phyloP scores from a whole-genome alignment of 2,113 vertebrate species.

The Lepus americanus region DNA sequence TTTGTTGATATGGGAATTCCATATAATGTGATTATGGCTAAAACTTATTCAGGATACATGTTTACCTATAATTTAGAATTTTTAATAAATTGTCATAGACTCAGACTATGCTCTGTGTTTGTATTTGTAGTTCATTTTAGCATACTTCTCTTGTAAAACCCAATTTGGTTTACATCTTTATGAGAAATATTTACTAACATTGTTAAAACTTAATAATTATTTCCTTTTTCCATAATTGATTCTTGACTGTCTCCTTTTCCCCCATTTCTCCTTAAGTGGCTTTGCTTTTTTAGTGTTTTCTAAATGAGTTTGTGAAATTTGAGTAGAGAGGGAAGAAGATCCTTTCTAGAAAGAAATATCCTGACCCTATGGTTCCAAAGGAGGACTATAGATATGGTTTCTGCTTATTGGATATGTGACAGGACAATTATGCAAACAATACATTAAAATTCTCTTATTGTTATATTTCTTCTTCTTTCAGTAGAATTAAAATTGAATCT shows the following conservation, averaged over 20 bases:
- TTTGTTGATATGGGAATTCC: conserved; percentile 38
- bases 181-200: conserved; percentile 43
- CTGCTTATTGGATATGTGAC: not conserved
- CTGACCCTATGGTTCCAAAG: conserved; percentile 20
- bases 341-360: conserved; percentile 29
- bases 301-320: conserved; percentile 48
- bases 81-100: conserved; percentile 46
- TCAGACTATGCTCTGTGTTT: conserved; percentile 41
- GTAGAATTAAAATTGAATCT: conserved; percentile 38
- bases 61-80: conserved; percentile 29
- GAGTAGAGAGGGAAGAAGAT: conserved; percentile 39
- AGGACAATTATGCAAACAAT: conserved; percentile 24
- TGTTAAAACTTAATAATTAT: conserved; percentile 57
- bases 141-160: conserved; percentile 42
- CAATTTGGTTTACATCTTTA: conserved; percentile 57
- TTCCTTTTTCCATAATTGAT: not conserved
- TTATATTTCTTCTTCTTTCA: conserved; percentile 57
- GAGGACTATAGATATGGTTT: conserved; percentile 1
- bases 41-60: conserved; percentile 40
- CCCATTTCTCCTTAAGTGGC: not conserved
- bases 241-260: not conserved
- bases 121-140: conserved; percentile 52
- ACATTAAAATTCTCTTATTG: conserved; percentile 44
- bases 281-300: conserved; percentile 58
- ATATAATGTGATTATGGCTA: conserved; percentile 22